Evolutionary conservation across 64 coral and sea anemone genomes (phyloP), one percentile per base, ranked within the genome.

Genomic region (Orbicella faveolata): DNA sequence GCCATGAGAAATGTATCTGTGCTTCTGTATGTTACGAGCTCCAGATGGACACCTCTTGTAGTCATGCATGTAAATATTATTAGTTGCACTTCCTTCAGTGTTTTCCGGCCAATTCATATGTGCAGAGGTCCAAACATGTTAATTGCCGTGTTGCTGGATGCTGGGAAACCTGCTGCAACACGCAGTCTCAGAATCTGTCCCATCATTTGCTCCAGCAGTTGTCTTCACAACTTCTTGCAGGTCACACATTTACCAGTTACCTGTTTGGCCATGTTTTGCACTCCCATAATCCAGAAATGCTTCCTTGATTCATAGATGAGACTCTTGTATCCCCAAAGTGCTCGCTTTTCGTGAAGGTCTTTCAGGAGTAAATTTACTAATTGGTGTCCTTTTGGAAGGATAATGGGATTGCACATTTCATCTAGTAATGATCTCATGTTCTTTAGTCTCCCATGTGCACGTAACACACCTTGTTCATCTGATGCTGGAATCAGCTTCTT

Each of bases 361-460:
- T 75, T 11, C 5, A 91, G 73, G 55, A 84, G 30, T 30, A 30
- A 30, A 30, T 30, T 30, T 30, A 30, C 30, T 30, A 23, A 57
- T 66, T 51, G 61, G 79, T 91, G 80, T 15, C 74, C 65, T 36
- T 73, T 75, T 64, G 89, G 89, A 4, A 84, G 54, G 64, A 91
- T 83, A 23, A 91, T 84, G n/a, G 89, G 89, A 21, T 84, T 91
- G 44, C 80, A 30, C 52, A 91, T 63, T 14, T 84, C 79, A 25
- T 75, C 51, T 39, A 72, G 79, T 18, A 84, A 25, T 4, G 9
- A 48, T 53, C 63, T 80, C 61, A 79, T 65, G 34, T 63, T 63
- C 35, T 81, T 55, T 15, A 81, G 16, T 34, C 52, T 79, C 34
- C 85, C 87, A 75, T 89, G 25, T 41, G 87, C 87, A 19, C 74